phyloP scores from a whole-genome alignment of 2,888 invertebrate species.

The Metalampra italica region DNA sequence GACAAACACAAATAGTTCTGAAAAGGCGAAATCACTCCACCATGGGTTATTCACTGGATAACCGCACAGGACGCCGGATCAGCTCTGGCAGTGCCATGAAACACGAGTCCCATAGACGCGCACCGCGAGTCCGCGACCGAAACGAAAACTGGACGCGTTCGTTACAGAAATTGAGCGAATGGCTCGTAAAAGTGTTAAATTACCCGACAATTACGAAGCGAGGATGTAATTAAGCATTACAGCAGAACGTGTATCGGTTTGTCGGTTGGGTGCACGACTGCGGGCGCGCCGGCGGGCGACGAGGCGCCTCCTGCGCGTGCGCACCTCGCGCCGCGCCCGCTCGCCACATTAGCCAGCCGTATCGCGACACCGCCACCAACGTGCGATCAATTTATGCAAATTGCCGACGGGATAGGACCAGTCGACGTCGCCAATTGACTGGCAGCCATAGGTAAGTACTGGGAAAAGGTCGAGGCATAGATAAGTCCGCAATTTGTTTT shows the following conservation, averaged over 20 bases:
- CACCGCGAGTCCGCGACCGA: conserved; percentile 25
- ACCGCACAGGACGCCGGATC: conserved; percentile 43
- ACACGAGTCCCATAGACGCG: conserved; percentile 23
- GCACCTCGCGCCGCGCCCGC: conserved; percentile 23
- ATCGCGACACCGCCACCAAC: conserved; percentile 43
- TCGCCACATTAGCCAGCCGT: conserved; percentile 11
- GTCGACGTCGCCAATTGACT: conserved; percentile 38
- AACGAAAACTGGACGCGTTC: conserved; percentile 27
- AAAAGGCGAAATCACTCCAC: conserved; percentile 50
- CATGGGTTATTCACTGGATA: conserved; percentile 50
- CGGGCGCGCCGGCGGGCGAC: conserved; percentile 37
- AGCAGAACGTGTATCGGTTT: conserved; percentile 68
- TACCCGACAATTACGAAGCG: conserved; percentile 55
- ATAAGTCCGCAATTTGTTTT: conserved; percentile 8
- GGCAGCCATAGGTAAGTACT: conserved; percentile 37
- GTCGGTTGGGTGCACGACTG: conserved; percentile 73
- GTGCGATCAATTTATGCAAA: conserved; percentile 76
- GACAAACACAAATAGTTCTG: conserved; percentile 29
- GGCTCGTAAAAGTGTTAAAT: conserved; percentile 54
- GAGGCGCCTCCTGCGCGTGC: conserved; percentile 34
- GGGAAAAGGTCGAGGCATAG: conserved; percentile 24
- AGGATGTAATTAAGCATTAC: conserved; percentile 70
- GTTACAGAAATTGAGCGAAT: conserved; percentile 46
- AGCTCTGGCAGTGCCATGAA: conserved; percentile 35
- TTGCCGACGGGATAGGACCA: conserved; percentile 59